Evolutionary conservation across 2,113 vertebrate species (phyloP).

Genomic region (Trogon melanurus): DNA sequence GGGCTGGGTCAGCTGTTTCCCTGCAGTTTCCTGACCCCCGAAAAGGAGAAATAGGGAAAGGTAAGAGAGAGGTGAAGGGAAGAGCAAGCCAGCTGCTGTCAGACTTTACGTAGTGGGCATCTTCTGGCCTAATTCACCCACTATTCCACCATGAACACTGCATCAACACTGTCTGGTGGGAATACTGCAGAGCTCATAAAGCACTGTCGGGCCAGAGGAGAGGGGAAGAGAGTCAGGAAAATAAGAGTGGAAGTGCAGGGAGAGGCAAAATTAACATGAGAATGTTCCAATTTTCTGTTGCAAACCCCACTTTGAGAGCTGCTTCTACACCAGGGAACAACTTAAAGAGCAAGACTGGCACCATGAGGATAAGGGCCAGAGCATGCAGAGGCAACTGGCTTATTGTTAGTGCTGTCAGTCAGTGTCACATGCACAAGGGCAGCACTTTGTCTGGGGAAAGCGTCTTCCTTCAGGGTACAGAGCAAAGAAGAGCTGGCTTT

Average conservation of each 20-base stretch:
- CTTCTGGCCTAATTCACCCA: accelerated
- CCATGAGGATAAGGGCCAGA: neutral
- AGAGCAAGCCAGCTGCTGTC: neutral
- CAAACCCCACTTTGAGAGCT: neutral
- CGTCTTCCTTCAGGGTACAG: neutral
- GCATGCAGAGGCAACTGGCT: neutral
- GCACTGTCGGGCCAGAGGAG: neutral
- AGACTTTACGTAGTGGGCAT: neutral
- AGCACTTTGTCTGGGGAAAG: neutral
- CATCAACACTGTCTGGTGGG: neutral
- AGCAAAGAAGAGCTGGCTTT: neutral
- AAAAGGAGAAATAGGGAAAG: neutral
- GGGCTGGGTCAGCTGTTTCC: neutral
- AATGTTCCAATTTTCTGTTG: neutral
- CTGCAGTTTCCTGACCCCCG: neutral
- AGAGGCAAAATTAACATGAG: neutral
- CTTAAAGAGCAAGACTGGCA: neutral
- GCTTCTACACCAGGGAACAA: neutral
- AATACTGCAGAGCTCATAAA: neutral
- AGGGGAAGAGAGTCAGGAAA: neutral
- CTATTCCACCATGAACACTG: neutral
- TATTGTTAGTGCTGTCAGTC: neutral
- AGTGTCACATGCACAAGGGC: neutral
- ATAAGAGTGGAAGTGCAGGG: neutral
- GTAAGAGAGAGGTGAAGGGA: neutral